phyloP scores from a whole-genome alignment of 2,797 vertebrate species.

The Anas georgica region DNA sequence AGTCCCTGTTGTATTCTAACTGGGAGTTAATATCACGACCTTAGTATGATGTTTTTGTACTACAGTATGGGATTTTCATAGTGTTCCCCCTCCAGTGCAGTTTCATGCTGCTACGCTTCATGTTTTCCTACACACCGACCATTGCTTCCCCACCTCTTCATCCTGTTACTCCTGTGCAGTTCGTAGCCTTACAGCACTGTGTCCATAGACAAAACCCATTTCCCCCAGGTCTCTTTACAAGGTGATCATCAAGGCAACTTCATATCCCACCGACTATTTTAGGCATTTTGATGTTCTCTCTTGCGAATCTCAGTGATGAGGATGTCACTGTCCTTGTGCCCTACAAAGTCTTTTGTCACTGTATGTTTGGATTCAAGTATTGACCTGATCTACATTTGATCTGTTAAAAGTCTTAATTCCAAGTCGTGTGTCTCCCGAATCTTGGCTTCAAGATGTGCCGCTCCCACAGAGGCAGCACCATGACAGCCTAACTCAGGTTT shows the following conservation, averaged over 20 bases:
- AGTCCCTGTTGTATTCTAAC: accelerated
- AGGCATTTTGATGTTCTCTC: neutral
- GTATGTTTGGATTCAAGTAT: neutral
- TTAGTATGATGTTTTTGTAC: neutral
- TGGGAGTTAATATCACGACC: neutral
- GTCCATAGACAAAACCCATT: neutral
- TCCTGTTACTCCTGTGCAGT: neutral
- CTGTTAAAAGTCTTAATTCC: neutral
- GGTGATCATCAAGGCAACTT: neutral
- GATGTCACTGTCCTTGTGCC: neutral
- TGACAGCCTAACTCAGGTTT: neutral
- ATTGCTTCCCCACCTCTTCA: neutral
- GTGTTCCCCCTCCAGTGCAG: neutral
- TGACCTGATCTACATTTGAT: neutral
- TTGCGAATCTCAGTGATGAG: neutral
- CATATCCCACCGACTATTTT: neutral
- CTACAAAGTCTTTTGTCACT: neutral
- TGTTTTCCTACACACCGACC: neutral
- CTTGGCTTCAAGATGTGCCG: neutral
- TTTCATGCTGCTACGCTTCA: neutral
- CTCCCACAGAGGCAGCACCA: neutral
- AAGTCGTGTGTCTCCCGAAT: neutral
- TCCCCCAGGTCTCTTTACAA: neutral
- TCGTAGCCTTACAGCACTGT: neutral
- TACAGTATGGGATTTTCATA: neutral